Evolutionary conservation across 2,113 vertebrate species (phyloP).

Genomic region (Castor canadensis): DNA sequence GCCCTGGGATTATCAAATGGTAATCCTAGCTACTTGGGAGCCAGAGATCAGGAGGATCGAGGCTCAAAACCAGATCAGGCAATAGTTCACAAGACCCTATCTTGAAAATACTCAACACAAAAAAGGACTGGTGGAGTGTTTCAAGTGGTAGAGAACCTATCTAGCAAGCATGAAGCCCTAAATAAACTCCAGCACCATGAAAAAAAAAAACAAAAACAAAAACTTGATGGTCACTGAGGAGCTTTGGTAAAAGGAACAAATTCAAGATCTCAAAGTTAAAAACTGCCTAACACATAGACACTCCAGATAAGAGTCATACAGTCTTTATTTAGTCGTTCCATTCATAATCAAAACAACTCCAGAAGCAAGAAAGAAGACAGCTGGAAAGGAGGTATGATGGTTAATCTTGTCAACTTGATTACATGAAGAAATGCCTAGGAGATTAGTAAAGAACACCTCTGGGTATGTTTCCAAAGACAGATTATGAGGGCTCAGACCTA

Average conservation of each 20-base stretch:
- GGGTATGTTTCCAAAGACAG: not conserved
- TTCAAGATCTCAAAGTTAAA: conserved; percentile 42
- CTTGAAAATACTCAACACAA: too few relatives aligned
- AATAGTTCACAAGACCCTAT: too few relatives aligned
- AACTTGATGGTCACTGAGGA: not conserved
- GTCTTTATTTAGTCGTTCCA: not conserved
- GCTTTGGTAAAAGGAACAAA: not conserved
- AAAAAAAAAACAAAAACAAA: too few relatives aligned
- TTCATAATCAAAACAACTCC: not conserved
- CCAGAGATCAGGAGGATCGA: too few relatives aligned
- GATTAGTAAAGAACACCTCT: not conserved
- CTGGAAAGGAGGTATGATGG: not conserved
- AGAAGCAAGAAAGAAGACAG: not conserved
- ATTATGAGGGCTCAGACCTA: not conserved
- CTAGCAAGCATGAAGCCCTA: too few relatives aligned
- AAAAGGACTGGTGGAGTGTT: too few relatives aligned
- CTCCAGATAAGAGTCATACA: not conserved
- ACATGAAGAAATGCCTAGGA: not conserved
- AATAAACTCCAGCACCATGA: too few relatives aligned
- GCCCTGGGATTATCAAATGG: too few relatives aligned
- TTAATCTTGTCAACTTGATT: not conserved
- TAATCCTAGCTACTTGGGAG: too few relatives aligned
- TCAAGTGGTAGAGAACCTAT: too few relatives aligned
- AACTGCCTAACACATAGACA: not conserved
- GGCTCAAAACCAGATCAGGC: too few relatives aligned